Percentiles rank a stretch among this genome's conserved stretches.
phyloP scores from a whole-genome alignment of 2,888 invertebrate species.

The Ischnus inquisitorius region DNA sequence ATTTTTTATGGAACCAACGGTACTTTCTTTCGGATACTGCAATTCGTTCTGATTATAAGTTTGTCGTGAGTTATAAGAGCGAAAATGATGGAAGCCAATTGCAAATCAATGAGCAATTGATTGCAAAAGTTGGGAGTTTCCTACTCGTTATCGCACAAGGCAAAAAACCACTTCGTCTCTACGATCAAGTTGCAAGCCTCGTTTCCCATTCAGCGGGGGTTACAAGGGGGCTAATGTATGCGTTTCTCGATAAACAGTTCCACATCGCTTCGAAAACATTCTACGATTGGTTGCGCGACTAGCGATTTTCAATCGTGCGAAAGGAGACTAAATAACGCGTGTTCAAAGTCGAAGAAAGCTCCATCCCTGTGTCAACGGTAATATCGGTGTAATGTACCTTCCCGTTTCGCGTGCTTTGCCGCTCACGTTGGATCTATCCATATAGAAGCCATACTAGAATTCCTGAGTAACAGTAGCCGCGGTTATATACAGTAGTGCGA shows the following conservation, averaged over 20 bases:
- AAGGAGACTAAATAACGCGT: not conserved
- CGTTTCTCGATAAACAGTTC: not conserved
- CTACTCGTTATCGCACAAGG: not conserved
- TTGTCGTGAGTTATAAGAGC: too few species aligned
- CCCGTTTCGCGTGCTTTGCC: constrained; percentile 36
- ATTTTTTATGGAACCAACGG: too few species aligned
- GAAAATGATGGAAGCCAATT: too few species aligned
- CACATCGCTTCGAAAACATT: not conserved
- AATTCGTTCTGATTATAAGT: too few species aligned
- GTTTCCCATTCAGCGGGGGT: constrained; percentile 7
- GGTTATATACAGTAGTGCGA: constrained; percentile 15
- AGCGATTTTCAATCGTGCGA: not conserved
- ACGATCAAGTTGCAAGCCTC: constrained; percentile 44
- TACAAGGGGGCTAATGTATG: not conserved
- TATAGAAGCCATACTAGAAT: constrained; percentile 34
- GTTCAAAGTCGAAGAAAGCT: constrained; percentile 9
- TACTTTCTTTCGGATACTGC: too few species aligned
- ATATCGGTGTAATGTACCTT: constrained; percentile 44
- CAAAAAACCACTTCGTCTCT: constrained; percentile 19
- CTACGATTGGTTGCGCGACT: not conserved
- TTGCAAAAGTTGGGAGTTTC: too few species aligned
- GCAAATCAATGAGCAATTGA: too few species aligned
- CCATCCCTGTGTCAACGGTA: not conserved
- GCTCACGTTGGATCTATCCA: constrained; percentile 16
- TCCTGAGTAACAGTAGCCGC: constrained; percentile 27